Evolutionary conservation across 2,113 vertebrate genomes (phyloP), one percentile per base, ranked within the genome.

Genomic region (Garra rufa): DNA sequence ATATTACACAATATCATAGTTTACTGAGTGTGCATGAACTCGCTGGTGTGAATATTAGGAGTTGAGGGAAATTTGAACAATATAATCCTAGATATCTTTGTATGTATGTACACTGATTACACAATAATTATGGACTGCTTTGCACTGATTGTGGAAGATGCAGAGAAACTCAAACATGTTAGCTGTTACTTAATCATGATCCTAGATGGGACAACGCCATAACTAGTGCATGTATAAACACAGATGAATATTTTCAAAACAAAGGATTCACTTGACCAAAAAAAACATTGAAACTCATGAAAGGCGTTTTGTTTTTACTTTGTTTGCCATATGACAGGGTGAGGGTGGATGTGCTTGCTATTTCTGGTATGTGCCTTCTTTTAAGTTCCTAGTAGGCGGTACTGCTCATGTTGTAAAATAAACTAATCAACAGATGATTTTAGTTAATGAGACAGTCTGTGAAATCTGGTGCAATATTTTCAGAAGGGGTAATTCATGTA

Each of bases 291-390:
- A 14, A 76, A 7, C 26, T 70, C 26, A 28, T 46, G 10, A 24
- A 44, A 28, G 74, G 82, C 43, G 6, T 50, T 63, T 14, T 46
- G 34, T 28, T 67, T 48, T 41, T 30, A 21, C 28, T 76, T 41
- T n/a, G 10, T 48, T 8, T 75, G 24, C 44, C 34, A 76, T 28
- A 59, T 9, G 41, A 81, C 73, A 38, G 6, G 76, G 77, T 85
- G 38, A 89, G 21, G 52, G 46, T 83, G 34, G 57, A 28, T 76
- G 28, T 80, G 5, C 65, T 34, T 87, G 76, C 83, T 76, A 26
- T 70, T 50, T 88, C 89, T 90, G 88, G 65, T 90, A 91, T 92
- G 92, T 94, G 91, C 92, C 92, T 93, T 93, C 84, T 59, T 88
- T 88, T 87, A 82, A 71, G 79, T 59, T 77, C 48, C 75, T 13